Evolutionary conservation across 2,797 vertebrate species (phyloP).

Genomic region (Chloroceryle inda): DNA sequence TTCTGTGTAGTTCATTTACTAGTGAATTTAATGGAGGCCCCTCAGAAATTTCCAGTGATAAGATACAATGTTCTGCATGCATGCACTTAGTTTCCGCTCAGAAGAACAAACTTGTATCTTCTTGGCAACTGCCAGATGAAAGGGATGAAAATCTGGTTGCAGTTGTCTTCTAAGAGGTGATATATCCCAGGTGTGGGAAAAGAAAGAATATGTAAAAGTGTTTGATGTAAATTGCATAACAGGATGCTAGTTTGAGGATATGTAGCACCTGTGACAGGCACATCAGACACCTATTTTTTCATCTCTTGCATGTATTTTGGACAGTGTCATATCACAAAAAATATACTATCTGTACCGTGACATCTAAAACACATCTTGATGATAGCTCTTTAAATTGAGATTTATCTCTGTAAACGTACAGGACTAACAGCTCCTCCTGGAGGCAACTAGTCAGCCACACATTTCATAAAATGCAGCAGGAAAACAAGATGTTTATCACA

Average conservation of each 20-base stretch:
- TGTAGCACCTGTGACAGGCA: not conserved
- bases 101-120: constrained; percentile 7
- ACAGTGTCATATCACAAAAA: not conserved
- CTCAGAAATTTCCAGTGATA: not conserved
- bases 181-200: not conserved
- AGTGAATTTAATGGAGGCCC: not conserved
- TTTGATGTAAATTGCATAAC: constrained; percentile 6
- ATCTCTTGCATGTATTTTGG: not conserved
- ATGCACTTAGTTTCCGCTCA: not conserved
- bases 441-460: not conserved
- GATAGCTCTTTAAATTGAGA: not conserved
- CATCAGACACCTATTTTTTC: constrained; percentile 9
- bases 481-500: not conserved
- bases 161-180: not conserved
- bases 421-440: constrained; percentile 30
- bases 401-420: not conserved
- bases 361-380: not conserved
- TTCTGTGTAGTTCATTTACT: not conserved
- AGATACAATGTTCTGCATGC: not conserved
- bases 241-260: not conserved
- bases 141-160: not conserved
- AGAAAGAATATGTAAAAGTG: not conserved
- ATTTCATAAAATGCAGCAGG: not conserved
- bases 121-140: not conserved
- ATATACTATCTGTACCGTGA: not conserved